These are phyloP conservation scores for Stenotaenia linearis DNA, from an alignment of 2,888 invertebrate species.

Conservation along the genomic window DNA sequence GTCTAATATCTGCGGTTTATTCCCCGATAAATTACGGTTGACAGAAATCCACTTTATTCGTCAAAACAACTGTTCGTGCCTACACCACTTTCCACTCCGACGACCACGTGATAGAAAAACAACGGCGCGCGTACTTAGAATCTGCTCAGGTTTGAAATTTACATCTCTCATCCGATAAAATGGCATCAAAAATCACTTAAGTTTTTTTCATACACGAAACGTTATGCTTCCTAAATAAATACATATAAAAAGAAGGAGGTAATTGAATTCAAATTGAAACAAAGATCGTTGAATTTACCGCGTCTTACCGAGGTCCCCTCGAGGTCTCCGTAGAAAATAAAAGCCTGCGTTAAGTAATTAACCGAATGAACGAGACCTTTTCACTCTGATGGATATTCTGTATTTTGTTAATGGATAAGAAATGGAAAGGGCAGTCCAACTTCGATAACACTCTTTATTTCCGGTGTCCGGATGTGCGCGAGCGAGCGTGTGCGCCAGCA, in stretches of 20 bases:
- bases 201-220: not conserved
- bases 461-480: not conserved
- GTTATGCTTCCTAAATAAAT: not conserved
- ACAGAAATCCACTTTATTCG: constrained; percentile 24
- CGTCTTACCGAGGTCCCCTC: too few species aligned
- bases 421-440: not conserved
- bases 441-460: not conserved
- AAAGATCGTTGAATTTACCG: too few species aligned
- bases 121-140: not conserved
- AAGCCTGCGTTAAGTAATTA: not conserved
- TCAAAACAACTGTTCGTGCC: constrained; percentile 5
- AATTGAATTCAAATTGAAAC: not conserved
- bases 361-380: not conserved
- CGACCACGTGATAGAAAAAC: not conserved
- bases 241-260: not conserved
- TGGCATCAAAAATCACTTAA: not conserved
- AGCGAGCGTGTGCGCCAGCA: not conserved
- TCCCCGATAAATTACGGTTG: constrained; percentile 3
- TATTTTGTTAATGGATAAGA: too few species aligned
- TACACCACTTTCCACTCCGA: constrained; percentile 22
- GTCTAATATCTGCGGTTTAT: constrained; percentile 7
- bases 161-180: not conserved
- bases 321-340: not conserved
- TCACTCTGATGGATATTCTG: not conserved
- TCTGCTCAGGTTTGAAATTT: not conserved